Evolutionary conservation across 2,888 invertebrate species (phyloP), one percentile per base, ranked within the genome.

Genomic region (Idaea aversata): DNA sequence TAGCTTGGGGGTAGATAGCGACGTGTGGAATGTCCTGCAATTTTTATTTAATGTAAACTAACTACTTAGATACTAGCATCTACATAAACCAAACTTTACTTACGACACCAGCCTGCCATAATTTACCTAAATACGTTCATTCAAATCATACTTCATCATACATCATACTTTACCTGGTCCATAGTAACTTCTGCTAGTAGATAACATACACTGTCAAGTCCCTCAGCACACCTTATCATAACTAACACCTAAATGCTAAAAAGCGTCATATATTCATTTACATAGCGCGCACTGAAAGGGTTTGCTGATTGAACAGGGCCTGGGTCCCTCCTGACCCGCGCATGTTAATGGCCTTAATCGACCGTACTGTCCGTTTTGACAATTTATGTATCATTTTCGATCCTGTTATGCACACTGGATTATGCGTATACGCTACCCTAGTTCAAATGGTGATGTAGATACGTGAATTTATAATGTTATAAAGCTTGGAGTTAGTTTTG

Each of bases 381-480:
- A 88, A 92, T 92, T 93, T 93, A 93, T 92, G 93, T 91, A 91
- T 91, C 91, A 92, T 93, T 92, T 91, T 91, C 90, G 91, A 92
- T 93, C 90, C 90, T 86, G 88, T 91, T 92, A 91, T 87, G 88
- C 87, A 82, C 81, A 83, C 80, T 68, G 91, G 91, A 91, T 91
- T 90, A 91, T 87, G 82, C 80, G 83, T 78, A 77, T 79, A 79
- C 80, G 80, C 80, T 78, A 81, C 85, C 88, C 84, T 80, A 81
- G 78, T 79, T 81, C 73, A 81, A 84, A 89, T 86, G 85, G 80
- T 83, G 85, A 85, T 88, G 83, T 77, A 83, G 84, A 87, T 88
- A 88, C 85, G 84, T 84, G 83, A 87, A 87, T 88, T 85, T 84
- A 80, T 83, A 81, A 85, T 84, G 77, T 80, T 75, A 77, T 81